Base-by-base conservation (phyloP, 1,140 invertebrate genomes). In the Catajapyx aquilonaris region DNA sequence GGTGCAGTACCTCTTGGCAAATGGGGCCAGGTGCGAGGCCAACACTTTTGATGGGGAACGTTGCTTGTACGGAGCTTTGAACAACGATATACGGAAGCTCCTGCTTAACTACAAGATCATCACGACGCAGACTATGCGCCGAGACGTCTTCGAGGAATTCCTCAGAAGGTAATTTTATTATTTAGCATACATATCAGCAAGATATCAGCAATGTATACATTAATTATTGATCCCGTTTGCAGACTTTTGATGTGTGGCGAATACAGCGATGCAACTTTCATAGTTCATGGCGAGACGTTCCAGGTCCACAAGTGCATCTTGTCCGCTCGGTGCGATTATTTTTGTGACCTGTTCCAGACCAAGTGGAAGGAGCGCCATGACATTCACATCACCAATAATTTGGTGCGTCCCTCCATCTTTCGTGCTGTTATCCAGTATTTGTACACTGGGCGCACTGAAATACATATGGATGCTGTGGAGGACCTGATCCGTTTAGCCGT, bases 1-100 rank as follows among this genome's bases (percentile, higher is more conserved):
- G 13, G 66, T 66, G 1, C 47, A 61, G 37, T 68, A 63, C 48
- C 46, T 68, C 5, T 49, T 68, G 9, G 56, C 57, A 34, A 56
- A 59, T 51, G 65, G 66, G 22, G 66, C 66, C 5, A 47, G 54
- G 32, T 69, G 66, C 56, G 65, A 69, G 42, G 61, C 61, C 1
- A 65, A 66, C 41, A 68, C 66, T 15, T 69, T 68, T 54, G 66
- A 68, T 52, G 66, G 66, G 2, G 66, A 69, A 47, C 46, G 66
- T 20, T 68, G 65, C 50, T 41, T 69, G 7, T 69, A 69, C 48
- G 66, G 66, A 15, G 64, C 66, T 18, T 48, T 69, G 19, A 67
- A 54, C 19, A 55, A 61, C 43, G 51, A 62, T 18, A 69, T 69
- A 18, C 44, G 60, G 30, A 58, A 55, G 36, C 37, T 64, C 4